phyloP scores from a whole-genome alignment of 2,797 vertebrate genomes.

The Menidia menidia region DNA sequence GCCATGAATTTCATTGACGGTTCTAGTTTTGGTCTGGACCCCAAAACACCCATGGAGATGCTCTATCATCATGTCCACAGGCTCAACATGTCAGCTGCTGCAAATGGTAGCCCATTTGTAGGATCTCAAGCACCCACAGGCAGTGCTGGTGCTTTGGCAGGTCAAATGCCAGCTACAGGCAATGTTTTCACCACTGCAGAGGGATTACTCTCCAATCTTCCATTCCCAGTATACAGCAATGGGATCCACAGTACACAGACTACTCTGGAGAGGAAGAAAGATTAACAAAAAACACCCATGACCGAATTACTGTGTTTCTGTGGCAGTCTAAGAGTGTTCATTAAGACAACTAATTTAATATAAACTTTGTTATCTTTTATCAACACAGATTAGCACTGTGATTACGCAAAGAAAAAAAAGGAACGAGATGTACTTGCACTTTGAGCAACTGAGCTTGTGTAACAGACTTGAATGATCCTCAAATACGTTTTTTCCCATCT shows the following conservation, averaged over 20 bases:
- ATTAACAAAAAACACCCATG: slow-evolving; percentile 84
- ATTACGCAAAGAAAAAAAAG: slow-evolving; percentile 81
- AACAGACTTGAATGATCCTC: slow-evolving; percentile 83
- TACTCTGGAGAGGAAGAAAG: slow-evolving; percentile 97
- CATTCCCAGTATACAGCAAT: slow-evolving; percentile 98
- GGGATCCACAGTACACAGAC: slow-evolving; percentile 97
- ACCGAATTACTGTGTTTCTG: slow-evolving; percentile 91
- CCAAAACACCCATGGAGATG: slow-evolving; percentile 99
- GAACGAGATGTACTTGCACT: slow-evolving; percentile 91
- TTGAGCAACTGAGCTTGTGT: slow-evolving; percentile 95
- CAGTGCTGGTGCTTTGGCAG: slow-evolving; percentile 85
- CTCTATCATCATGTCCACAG: slow-evolving; percentile 99
- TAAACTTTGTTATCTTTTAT: slow-evolving; percentile 48
- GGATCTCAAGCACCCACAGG: slow-evolving; percentile 83
- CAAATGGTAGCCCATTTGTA: slow-evolving; percentile 85
- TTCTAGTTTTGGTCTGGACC: slow-evolving; percentile 94
- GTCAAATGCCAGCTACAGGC: slow-evolving; percentile 92
- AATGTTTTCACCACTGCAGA: slow-evolving; percentile 98
- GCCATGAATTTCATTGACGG: slow-evolving; percentile 97
- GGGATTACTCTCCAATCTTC: slow-evolving; percentile 98
- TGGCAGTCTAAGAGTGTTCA: slow-evolving; percentile 79
- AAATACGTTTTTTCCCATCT: slow-evolving; percentile 61
- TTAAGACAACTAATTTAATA: slow-evolving; percentile 57
- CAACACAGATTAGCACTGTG: slow-evolving; percentile 86
- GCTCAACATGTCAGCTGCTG: slow-evolving; percentile 96